Conservation (phyloP, 1,140 invertebrate species). For the Nephotettix cincticeps region DNA sequence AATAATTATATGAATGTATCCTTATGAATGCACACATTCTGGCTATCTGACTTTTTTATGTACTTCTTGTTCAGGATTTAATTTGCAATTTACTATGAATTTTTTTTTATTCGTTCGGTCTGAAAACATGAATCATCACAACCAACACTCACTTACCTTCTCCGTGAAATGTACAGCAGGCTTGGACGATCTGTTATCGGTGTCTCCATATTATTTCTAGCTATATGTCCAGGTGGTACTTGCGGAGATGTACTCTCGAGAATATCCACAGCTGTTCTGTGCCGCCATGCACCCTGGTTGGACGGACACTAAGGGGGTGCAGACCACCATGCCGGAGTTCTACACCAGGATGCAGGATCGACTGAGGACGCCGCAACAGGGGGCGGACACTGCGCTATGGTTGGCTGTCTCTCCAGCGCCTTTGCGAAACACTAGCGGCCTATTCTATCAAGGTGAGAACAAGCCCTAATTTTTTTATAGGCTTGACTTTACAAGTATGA, state of each 20-base stretch:
- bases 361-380: conserved; percentile 50
- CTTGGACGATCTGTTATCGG: not conserved
- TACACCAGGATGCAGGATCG: conserved; percentile 51
- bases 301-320: conserved; percentile 53
- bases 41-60: too few species aligned
- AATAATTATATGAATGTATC: too few species aligned
- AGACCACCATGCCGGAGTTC: conserved; percentile 51
- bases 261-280: conserved; percentile 51
- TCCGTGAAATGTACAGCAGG: too few species aligned
- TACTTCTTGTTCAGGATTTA: too few species aligned
- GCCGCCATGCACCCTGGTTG: conserved; percentile 56
- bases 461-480: too few species aligned
- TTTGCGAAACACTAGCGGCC: conserved; percentile 45
- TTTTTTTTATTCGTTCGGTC: too few species aligned
- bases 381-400: conserved; percentile 56
- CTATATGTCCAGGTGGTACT: conserved; percentile 43
- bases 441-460: conserved; percentile 52
- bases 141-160: too few species aligned
- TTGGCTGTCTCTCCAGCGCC: conserved; percentile 50
- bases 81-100: too few species aligned
- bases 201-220: too few species aligned
- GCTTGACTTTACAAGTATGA: too few species aligned
- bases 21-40: too few species aligned
- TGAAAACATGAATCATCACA: too few species aligned
- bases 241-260: conserved; percentile 50